phyloP scores from a whole-genome alignment of 2,797 vertebrate genomes.

The Sebastes aleutianus region DNA sequence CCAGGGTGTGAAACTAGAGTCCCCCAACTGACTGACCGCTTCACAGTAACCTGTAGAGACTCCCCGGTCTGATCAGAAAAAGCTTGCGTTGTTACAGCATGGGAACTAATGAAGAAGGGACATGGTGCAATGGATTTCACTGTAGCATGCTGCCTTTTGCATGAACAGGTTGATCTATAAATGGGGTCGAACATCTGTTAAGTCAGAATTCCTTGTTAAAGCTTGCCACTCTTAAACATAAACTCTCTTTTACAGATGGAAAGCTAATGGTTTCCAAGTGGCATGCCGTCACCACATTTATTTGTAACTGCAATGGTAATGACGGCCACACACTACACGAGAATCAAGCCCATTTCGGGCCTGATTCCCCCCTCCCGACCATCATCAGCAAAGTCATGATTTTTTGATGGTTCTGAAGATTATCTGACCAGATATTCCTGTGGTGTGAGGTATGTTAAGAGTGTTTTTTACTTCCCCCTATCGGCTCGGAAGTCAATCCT shows the following conservation, averaged over 20 bases:
- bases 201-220: slow-evolving; percentile 27
- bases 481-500: accelerated
- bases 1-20: slow-evolving; percentile 74
- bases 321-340: not conserved
- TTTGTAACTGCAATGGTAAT: not conserved
- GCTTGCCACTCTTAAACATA: slow-evolving; percentile 20
- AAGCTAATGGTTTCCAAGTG: slow-evolving; percentile 58
- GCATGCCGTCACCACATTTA: not conserved
- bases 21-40: slow-evolving; percentile 38
- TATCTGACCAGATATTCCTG: not conserved
- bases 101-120: slow-evolving; percentile 48
- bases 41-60: slow-evolving; percentile 50
- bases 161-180: slow-evolving; percentile 58
- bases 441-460: not conserved
- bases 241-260: slow-evolving; percentile 20
- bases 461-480: accelerated
- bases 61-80: slow-evolving; percentile 31
- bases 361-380: not conserved
- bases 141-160: slow-evolving; percentile 28
- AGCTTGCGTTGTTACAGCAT: slow-evolving; percentile 20
- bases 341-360: not conserved
- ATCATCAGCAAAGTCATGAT: not conserved
- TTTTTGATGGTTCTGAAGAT: accelerated
- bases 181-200: slow-evolving; percentile 48
- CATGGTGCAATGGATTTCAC: slow-evolving; percentile 38